phyloP scores from a whole-genome alignment of 1,140 invertebrate genomes.

The Drosophila bocqueti region DNA sequence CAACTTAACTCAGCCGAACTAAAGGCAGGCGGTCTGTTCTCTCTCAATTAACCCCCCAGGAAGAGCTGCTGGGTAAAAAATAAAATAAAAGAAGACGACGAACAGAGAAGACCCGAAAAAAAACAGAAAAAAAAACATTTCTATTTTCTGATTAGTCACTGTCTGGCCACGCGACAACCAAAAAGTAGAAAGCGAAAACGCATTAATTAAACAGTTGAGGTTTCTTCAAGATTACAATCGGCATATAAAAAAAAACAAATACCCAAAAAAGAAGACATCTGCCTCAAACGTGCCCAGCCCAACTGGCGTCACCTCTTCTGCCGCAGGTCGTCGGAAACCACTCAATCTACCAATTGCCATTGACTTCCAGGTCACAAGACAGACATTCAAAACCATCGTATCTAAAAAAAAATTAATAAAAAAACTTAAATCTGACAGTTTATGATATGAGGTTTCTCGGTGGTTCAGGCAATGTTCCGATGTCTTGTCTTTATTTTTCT shows the following conservation, averaged over 20 bases:
- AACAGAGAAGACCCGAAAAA: constrained; percentile 27
- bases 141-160: constrained; percentile 70
- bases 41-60: constrained; percentile 69
- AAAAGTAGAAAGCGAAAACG: constrained; percentile 70
- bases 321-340: constrained; percentile 5
- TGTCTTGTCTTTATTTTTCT: constrained; percentile 3
- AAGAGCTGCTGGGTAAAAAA: constrained; percentile 35
- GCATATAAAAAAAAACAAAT: constrained; percentile 36
- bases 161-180: constrained; percentile 72
- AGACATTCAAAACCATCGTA: constrained; percentile 5
- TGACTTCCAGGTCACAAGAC: constrained; percentile 46
- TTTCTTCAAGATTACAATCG: constrained; percentile 58
- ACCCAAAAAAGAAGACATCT: constrained; percentile 39
- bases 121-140: constrained; percentile 28
- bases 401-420: constrained; percentile 8
- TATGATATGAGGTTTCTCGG: constrained; percentile 39
- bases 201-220: constrained; percentile 70
- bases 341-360: constrained; percentile 27
- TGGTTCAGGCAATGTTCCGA: constrained; percentile 3
- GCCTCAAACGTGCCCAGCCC: constrained; percentile 65
- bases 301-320: constrained; percentile 37
- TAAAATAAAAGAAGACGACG: constrained; percentile 19
- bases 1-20: constrained; percentile 39
- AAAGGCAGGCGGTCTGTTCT: constrained; percentile 28
- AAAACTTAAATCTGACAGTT: constrained; percentile 41